Conservation (phyloP, 1,140 invertebrate genomes). For the Bilobella aurantiaca region DNA sequence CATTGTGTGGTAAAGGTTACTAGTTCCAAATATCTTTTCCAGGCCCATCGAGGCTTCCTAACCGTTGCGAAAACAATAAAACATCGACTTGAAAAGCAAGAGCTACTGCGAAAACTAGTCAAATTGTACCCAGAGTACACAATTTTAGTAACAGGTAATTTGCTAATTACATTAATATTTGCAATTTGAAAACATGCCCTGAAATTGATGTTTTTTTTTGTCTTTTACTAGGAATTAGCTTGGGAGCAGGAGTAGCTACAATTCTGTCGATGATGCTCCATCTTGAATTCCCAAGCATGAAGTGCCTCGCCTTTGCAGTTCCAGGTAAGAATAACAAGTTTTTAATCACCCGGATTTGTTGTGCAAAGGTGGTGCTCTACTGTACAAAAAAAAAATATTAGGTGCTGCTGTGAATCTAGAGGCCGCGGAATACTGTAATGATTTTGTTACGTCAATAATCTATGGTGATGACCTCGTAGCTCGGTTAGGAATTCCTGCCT, state of each 20-base stretch:
- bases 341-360: not conserved
- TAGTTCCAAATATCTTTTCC: too few relatives aligned
- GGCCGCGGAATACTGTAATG: constrained; percentile 58
- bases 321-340: constrained; percentile 50
- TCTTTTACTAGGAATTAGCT: constrained; percentile 56
- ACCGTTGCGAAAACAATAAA: constrained; percentile 66
- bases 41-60: constrained; percentile 79
- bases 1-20: too few relatives aligned
- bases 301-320: constrained; percentile 71
- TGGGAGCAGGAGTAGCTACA: constrained; percentile 68
- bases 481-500: not conserved
- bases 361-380: not conserved
- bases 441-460: constrained; percentile 76
- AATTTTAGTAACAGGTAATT: constrained; percentile 58
- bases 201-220: not conserved
- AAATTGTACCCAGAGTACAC: constrained; percentile 59
- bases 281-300: constrained; percentile 54
- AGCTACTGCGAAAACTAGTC: constrained; percentile 60
- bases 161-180: constrained; percentile 44
- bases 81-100: constrained; percentile 54
- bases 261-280: constrained; percentile 64
- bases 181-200: not conserved
- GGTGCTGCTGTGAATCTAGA: constrained; percentile 61
- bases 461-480: constrained; percentile 75
- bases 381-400: constrained; percentile 34